Base-by-base conservation (phyloP, 2,888 invertebrate genomes). In the Aphodius granarius region DNA sequence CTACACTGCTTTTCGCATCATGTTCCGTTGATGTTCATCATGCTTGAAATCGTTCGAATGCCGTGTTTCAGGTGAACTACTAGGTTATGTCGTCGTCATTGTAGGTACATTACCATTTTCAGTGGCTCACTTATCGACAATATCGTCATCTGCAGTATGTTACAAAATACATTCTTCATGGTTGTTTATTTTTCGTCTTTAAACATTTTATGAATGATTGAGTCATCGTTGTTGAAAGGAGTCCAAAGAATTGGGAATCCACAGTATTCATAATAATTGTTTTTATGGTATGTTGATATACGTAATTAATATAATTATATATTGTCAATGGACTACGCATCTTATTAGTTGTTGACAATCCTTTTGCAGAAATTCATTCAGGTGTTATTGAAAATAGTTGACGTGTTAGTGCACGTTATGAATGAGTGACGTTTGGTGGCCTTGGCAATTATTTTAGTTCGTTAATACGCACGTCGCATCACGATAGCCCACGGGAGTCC, bases 51-150 rank as follows among this genome's bases (percentile, higher is more conserved):
- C 13, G 6, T 6, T 43, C 13, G 43, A 43, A 43, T 43, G 13
- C 43, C 43, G 13, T 43, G 43, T 43, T 43, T 43, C 43, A 43
- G 6, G 43, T 43, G 4, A 43, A 43, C 43, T 43, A 43, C 43
- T 9, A 13, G 13, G 13, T 43, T 43, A 43, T 43, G 43, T 43
- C 43, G 43, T 43, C 43, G 68, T 68, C 19, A 68, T 5, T 22
- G 68, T 68, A 65, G 63, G 63, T 63, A 65, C 3, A 68, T 68
- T 68, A 68, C 68, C 68, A 21, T 68, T 68, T 68, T 68, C 43
- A 43, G 43, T 43, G 43, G 43, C 13, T 43, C 43, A 43, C 9
- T 43, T 43, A 43, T 43, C 43, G 13, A 13, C 13, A 9, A 43
- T 13, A 43, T 43, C 43, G 43, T 43, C 43, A 43, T 43, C 43